phyloP scores from a whole-genome alignment of 1,140 invertebrate genomes.

The Tetraneura akinire region DNA sequence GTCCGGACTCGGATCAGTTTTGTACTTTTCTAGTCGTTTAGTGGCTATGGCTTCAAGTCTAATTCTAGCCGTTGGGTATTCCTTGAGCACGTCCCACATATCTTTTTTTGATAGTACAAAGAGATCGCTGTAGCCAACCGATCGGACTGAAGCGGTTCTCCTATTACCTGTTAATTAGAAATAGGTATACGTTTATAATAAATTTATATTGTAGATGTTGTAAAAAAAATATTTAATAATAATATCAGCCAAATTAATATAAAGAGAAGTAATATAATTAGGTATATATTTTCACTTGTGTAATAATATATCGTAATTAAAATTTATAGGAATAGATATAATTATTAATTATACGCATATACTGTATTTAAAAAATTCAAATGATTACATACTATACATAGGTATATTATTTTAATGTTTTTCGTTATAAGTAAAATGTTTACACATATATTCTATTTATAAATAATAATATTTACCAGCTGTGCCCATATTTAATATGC shows the following conservation, averaged over 20 bases:
- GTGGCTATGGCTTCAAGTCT: conserved; percentile 96
- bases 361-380: no score
- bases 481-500: conserved; percentile 99
- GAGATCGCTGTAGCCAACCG: conserved; percentile 97
- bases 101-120: conserved; percentile 99
- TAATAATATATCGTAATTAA: no score
- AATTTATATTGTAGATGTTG: no score
- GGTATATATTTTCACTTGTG: no score
- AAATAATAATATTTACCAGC: conserved; percentile 75
- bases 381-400: no score
- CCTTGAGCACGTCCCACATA: conserved; percentile 99
- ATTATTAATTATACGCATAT: no score
- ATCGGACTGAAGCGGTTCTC: conserved; percentile 92
- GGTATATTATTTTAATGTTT: no score
- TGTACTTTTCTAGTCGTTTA: conserved; percentile 94
- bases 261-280: no score
- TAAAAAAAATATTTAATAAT: no score
- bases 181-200: neutral
- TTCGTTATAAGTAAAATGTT: neutral
- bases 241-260: no score
- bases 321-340: no score
- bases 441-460: neutral
- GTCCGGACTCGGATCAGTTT: conserved; percentile 71
- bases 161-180: conserved; percentile 80
- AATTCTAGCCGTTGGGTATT: conserved; percentile 94